Conservation (phyloP, 2,888 invertebrate genomes). For the Acanthoscelides obtectus region DNA sequence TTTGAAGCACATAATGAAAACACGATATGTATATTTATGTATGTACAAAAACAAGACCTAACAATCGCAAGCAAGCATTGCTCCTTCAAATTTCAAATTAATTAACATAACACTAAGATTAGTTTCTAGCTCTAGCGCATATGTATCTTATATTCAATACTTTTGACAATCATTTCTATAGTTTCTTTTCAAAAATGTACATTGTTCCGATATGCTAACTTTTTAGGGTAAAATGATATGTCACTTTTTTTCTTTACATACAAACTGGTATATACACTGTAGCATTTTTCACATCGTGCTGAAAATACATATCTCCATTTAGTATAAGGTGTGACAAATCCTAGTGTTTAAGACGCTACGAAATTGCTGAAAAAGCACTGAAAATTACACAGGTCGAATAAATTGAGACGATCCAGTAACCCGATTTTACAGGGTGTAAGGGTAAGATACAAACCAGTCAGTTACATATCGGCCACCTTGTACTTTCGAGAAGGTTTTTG, state of each 20-base stretch:
- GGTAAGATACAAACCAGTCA: no score
- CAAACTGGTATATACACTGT: conserved; percentile 21
- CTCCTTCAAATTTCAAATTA: background rate
- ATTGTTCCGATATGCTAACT: conserved; percentile 13
- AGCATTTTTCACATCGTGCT: conserved; percentile 5
- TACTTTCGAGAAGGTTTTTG: no score
- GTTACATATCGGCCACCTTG: no score
- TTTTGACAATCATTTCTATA: conserved; percentile 20
- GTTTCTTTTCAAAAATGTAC: conserved; percentile 18
- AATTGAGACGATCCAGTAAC: no score
- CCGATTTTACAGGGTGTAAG: no score
- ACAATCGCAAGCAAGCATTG: background rate
- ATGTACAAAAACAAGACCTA: background rate
- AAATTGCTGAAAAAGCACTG: no score
- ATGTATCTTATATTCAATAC: conserved; percentile 16
- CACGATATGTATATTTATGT: no score
- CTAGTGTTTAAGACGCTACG: no score
- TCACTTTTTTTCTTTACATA: conserved; percentile 38
- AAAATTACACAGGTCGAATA: no score
- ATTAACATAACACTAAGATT: conserved; percentile 1
- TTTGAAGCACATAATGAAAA: no score
- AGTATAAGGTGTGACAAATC: no score
- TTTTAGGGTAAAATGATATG: conserved; percentile 39
- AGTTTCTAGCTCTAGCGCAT: conserved; percentile 14
- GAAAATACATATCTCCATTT: background rate